Conservation (phyloP, 30 jellyfish, hydroid and myxozoan genomes). For the Nemopilema nomurai region DNA sequence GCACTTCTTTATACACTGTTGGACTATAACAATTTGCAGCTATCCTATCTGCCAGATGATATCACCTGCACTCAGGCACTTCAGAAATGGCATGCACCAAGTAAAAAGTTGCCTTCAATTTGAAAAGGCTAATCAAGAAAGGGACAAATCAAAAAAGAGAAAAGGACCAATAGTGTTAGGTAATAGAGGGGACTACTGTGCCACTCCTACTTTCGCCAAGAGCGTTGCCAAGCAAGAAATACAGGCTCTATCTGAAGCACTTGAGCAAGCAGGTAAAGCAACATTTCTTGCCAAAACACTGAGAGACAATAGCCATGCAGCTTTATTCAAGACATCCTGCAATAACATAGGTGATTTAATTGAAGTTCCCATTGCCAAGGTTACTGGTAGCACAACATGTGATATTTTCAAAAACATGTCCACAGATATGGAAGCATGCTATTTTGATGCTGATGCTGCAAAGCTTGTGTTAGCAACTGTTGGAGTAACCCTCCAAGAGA, state of each 20-base stretch:
- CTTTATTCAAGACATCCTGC: not conserved
- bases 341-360: no score
- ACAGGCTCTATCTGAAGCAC: not conserved
- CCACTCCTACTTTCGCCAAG: slow-evolving; percentile 1
- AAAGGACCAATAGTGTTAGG: not conserved
- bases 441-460: no score
- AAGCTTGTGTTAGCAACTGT: no score
- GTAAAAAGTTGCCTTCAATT: not conserved
- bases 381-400: no score
- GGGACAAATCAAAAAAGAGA: not conserved
- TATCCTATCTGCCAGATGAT: not conserved
- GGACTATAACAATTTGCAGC: no score
- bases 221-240: not conserved
- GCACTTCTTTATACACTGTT: slow-evolving; percentile 24
- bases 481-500: no score
- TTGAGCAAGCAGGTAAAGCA: not conserved
- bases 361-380: no score
- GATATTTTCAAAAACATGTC: no score
- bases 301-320: not conserved
- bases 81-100: not conserved
- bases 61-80: slow-evolving; percentile 23
- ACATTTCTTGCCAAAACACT: no score
- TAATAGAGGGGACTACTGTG: not conserved
- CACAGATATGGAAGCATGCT: no score
- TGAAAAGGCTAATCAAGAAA: not conserved